phyloP scores from a whole-genome alignment of 2,113 vertebrate species.

The Dicentrarchus labrax region DNA sequence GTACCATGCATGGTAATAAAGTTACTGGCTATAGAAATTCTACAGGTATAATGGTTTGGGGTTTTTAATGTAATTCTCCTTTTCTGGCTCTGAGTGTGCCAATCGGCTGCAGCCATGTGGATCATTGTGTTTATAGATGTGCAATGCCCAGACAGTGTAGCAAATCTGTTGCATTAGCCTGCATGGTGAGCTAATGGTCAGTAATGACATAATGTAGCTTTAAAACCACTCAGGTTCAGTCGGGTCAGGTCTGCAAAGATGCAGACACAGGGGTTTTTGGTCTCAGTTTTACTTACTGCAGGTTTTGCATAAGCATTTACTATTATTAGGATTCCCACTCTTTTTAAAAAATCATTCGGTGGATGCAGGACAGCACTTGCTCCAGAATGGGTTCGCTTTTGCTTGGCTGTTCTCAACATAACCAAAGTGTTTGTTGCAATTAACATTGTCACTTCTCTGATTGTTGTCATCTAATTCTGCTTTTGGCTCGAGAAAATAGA shows the following conservation, averaged over 20 bases:
- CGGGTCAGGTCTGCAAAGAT: not conserved
- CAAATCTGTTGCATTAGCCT: not conserved
- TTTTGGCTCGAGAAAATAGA: too few relatives aligned
- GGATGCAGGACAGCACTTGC: too few relatives aligned
- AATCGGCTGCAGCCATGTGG: not conserved
- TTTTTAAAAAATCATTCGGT: too few relatives aligned
- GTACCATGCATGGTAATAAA: not conserved
- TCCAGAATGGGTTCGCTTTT: too few relatives aligned
- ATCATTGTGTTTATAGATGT: not conserved
- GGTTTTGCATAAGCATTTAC: too few relatives aligned
- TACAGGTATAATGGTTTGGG: not conserved
- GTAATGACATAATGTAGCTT: not conserved
- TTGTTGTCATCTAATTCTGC: too few relatives aligned
- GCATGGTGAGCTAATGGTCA: not conserved
- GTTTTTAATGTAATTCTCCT: not conserved
- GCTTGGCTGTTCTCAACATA: too few relatives aligned
- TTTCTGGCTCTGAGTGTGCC: not conserved
- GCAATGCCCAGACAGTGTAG: not conserved
- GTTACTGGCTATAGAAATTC: not conserved
- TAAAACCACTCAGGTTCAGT: not conserved
- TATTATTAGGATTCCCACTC: too few relatives aligned
- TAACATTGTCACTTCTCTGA: too few relatives aligned
- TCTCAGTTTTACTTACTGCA: not conserved
- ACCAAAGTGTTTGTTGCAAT: too few relatives aligned
- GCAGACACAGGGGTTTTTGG: not conserved